Conservation (phyloP, 2,797 vertebrate species). For the Decapterus maruadsi region DNA sequence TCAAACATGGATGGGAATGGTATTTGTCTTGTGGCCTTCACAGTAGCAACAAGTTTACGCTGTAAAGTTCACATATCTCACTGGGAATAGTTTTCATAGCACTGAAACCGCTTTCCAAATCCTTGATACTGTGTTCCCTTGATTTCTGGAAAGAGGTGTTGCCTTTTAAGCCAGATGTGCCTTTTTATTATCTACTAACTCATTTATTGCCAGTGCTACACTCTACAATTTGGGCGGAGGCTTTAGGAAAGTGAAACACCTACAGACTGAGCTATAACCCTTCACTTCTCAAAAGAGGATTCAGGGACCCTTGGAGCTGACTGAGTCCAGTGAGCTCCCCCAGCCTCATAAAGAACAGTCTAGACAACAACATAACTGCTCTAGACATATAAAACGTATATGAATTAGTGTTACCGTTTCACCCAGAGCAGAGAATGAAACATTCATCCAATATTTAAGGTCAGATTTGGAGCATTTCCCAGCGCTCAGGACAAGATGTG, state of each 20-base stretch:
- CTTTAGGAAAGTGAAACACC: slow-evolving; percentile 20
- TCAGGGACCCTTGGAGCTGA: slow-evolving; percentile 2
- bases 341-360: slow-evolving; percentile 32
- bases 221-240: slow-evolving; percentile 7
- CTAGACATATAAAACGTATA: slow-evolving; percentile 55
- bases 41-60: neutral
- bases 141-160: neutral
- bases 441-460: neutral
- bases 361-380: slow-evolving; percentile 30
- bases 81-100: neutral
- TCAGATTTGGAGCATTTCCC: slow-evolving; percentile 1
- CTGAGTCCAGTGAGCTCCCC: slow-evolving; percentile 13
- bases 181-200: slow-evolving; percentile 28
- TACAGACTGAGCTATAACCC: neutral
- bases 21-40: no score
- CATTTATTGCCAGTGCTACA: slow-evolving; percentile 10
- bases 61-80: neutral
- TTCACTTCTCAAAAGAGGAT: slow-evolving; percentile 24
- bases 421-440: neutral
- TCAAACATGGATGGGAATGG: no score
- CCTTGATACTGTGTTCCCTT: neutral
- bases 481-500: neutral
- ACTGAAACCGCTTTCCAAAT: neutral
- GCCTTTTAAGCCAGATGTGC: neutral
- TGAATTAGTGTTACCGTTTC: slow-evolving; percentile 16